Conservation (phyloP, 2,113 vertebrate species). For the Takifugu bimaculatus region DNA sequence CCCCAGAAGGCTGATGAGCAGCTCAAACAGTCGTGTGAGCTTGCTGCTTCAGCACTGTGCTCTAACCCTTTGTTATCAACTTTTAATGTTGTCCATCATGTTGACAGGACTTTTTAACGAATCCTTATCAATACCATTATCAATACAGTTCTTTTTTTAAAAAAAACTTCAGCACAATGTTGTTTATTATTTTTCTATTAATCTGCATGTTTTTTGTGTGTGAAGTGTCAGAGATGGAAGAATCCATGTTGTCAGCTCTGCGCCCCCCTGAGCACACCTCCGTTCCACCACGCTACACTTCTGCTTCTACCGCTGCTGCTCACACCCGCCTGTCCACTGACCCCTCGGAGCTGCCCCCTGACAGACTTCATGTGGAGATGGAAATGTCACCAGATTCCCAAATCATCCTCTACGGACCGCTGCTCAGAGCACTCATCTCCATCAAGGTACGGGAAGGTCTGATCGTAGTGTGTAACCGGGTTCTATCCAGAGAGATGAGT, state of each 20-base stretch:
- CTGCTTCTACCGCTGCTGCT: constrained; percentile 47
- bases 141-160: background rate
- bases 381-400: constrained; percentile 94
- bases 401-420: constrained; percentile 89
- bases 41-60: background rate
- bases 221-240: constrained; percentile 94
- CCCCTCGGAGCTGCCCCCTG: constrained; percentile 89
- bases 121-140: too few relatives aligned
- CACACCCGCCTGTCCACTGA: constrained; percentile 75
- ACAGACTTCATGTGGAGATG: constrained; percentile 92
- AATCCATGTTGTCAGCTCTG: constrained; percentile 88
- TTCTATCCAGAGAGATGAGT: background rate
- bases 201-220: background rate
- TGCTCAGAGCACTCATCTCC: constrained; percentile 87
- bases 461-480: background rate
- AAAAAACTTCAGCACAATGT: too few relatives aligned
- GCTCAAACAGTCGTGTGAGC: constrained; percentile 92
- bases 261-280: constrained; percentile 78
- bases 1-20: constrained; percentile 95
- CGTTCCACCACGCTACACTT: constrained; percentile 52
- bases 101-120: too few relatives aligned
- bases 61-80: too few relatives aligned
- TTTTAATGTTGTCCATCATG: too few relatives aligned
- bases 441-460: constrained; percentile 81
- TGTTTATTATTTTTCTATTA: background rate